A percentile compares a stretch with the other conserved stretches of the same genome.
Conservation (phyloP, 2,888 invertebrate genomes). For the Apomyelois bistriatella region DNA sequence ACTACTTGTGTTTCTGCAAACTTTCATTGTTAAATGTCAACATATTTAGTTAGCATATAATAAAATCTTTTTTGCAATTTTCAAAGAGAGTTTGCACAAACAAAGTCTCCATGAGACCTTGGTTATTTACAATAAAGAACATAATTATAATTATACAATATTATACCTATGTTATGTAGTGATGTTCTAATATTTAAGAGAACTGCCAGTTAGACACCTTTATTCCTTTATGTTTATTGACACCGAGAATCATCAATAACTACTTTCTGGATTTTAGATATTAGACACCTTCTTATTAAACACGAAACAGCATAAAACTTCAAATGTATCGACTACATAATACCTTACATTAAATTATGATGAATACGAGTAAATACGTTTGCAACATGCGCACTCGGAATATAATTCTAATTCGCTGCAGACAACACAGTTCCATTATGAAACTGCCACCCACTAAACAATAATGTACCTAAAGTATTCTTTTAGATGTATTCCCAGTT, state of each 20-base stretch:
- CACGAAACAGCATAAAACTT: not conserved
- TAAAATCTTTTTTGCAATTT: not conserved
- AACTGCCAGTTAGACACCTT: not conserved
- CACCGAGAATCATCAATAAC: not conserved
- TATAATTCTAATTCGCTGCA: not conserved
- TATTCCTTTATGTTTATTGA: not conserved
- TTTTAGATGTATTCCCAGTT: too few species aligned
- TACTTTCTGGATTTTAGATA: not conserved
- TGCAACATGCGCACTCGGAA: not conserved
- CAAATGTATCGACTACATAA: not conserved
- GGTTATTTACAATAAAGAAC: slow-evolving; percentile 19
- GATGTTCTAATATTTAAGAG: not conserved
- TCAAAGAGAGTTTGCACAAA: slow-evolving; percentile 17
- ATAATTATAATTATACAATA: slow-evolving; percentile 6
- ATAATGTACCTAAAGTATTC: not conserved
- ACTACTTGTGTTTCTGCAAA: slow-evolving; percentile 15
- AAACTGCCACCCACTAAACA: not conserved
- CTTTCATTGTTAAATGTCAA: slow-evolving; percentile 13
- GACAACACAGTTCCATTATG: not conserved
- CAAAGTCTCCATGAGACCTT: slow-evolving; percentile 19
- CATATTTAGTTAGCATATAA: not conserved
- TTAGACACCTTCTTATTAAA: not conserved
- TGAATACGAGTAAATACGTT: not conserved
- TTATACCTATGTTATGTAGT: not conserved
- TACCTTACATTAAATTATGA: not conserved